Percentiles rank a stretch among this genome's conserved stretches.
These are phyloP conservation scores for Calycopis cecrops DNA, from an alignment of 1,140 invertebrate species.

Conservation along the genomic window DNA sequence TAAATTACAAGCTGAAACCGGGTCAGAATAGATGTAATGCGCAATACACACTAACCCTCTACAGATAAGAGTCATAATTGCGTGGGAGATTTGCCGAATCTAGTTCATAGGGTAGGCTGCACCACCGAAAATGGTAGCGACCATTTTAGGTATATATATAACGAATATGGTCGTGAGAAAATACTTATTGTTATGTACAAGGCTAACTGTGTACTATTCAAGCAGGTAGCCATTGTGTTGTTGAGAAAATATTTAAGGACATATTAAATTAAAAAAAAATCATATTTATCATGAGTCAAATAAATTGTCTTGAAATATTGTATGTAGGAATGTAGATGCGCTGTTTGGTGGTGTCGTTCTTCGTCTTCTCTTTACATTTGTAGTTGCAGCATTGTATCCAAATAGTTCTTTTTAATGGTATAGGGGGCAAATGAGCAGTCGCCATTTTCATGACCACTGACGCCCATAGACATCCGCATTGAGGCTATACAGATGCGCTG, in stretches of 20 bases:
- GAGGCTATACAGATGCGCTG: too few species aligned
- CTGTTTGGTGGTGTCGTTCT: too few species aligned
- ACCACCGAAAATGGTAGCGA: constrained; percentile 31
- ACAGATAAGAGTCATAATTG: constrained; percentile 6
- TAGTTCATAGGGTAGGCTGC: constrained; percentile 10
- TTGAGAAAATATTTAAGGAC: constrained; percentile 9
- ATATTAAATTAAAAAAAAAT: constrained; percentile 2
- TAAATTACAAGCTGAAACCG: constrained; percentile 10
- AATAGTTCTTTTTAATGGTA: too few species aligned
- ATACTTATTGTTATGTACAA: constrained; percentile 29
- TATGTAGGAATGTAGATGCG: too few species aligned
- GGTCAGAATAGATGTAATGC: background rate
- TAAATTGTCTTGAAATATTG: too few species aligned
- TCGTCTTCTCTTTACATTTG: too few species aligned
- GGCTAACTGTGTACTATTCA: constrained; percentile 14
- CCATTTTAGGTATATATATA: constrained; percentile 21
- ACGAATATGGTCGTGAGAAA: constrained; percentile 30
- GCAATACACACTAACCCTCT: background rate
- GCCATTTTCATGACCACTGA: too few species aligned
- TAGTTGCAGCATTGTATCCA: too few species aligned
- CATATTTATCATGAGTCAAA: background rate
- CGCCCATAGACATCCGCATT: too few species aligned
- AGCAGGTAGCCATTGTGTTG: background rate
- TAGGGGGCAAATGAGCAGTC: too few species aligned
- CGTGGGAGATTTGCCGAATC: background rate